Percentiles rank a stretch among this genome's conserved stretches.
These are phyloP conservation scores for Loris lydekkerianus DNA, from an alignment of 2,797 vertebrate species.

Conservation along the genomic window DNA sequence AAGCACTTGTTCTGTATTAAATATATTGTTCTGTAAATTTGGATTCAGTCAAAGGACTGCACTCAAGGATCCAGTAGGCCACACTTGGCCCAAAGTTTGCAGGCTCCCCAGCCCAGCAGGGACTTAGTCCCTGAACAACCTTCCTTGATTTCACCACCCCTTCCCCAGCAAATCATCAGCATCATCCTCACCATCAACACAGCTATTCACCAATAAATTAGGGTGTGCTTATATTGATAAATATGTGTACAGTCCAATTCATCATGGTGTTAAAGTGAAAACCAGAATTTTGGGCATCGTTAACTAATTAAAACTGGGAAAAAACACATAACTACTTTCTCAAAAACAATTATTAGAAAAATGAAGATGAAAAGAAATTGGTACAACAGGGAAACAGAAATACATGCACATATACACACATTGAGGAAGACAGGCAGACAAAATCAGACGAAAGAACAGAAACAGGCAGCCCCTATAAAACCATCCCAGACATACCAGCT, in stretches of 20 bases:
- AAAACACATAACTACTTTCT: accelerated
- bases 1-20: no score
- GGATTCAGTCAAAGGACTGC: no score
- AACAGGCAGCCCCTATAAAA: background rate
- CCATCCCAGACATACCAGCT: background rate
- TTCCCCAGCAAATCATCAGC: background rate
- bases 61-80: no score
- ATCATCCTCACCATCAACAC: background rate
- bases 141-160: background rate
- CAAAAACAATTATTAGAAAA: background rate
- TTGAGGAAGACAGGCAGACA: background rate
- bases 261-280: background rate
- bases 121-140: background rate
- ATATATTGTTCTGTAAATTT: no score
- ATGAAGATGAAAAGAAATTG: background rate
- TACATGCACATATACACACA: background rate
- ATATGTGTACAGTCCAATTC: background rate
- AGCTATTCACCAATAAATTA: background rate
- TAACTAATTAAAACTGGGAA: background rate
- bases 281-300: background rate
- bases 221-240: background rate
- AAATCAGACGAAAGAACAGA: background rate
- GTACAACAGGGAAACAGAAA: background rate
- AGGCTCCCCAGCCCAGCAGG: no score
- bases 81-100: no score